Evolutionary conservation across 1,140 invertebrate genomes (phyloP), one percentile per base, ranked within the genome.

Genomic region (Nebria ingens): DNA sequence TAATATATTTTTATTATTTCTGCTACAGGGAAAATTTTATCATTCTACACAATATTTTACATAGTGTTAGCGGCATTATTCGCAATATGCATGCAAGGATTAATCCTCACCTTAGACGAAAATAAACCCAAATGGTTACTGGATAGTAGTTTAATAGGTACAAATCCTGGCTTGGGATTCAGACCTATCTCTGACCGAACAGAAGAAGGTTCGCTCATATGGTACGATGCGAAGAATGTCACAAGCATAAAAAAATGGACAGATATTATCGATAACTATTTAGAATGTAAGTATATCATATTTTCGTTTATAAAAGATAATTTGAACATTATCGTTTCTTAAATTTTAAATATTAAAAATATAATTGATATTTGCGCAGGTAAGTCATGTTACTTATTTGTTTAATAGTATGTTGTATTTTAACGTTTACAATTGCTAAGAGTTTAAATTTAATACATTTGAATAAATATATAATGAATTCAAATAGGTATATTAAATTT

Each of bases 1-100:
- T n/a, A n/a, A n/a, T n/a, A n/a, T n/a, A n/a, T n/a, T n/a, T n/a
- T n/a, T n/a, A n/a, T n/a, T n/a, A 51, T 42, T 56, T 64, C 64
- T 64, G 59, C 61, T 69, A 57, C 77, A 91, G 89, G 79, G 57
- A 79, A 88, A 65, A 80, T 93, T 19, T 62, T 85, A 13, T 38
- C 85, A 0, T 96, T 95, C 74, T 96, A 95, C 73, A 17, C 79
- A n/a, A 79, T 89, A 59, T 95, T 93, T 73, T 95, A 93, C 69
- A 75, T 78, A 21, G 79, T 79, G 29, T 73, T 96, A 61, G 85
- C 84, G 19, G 69, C 84, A 2, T 73, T 96, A 54, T 94, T 92
- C 67, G 79, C 85, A 1, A 81, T 89, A 21, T 91, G 90, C 70
- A 83, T 93, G 79, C 82, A 87, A 54, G 84, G 84, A 1, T 75